These are phyloP conservation scores for Lacerta bilineata DNA, from an alignment of 2,797 vertebrate species.

Conservation along the genomic window DNA sequence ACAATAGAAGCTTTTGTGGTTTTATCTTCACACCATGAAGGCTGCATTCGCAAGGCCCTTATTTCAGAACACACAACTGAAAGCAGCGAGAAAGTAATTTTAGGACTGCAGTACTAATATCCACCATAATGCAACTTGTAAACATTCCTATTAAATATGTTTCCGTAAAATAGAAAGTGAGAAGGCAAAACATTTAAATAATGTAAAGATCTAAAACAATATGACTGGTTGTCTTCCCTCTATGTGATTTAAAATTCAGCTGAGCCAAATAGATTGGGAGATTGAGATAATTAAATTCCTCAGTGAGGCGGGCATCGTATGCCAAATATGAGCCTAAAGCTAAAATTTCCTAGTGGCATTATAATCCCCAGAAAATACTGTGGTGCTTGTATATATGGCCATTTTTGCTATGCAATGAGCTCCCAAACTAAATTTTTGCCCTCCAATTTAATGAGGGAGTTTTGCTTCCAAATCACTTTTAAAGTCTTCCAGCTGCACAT, in stretches of 20 bases:
- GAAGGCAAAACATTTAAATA: slow-evolving; percentile 13
- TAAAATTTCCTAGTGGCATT: slow-evolving; percentile 57
- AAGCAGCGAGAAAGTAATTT: not conserved
- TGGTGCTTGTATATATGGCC: slow-evolving; percentile 52
- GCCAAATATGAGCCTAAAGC: slow-evolving; percentile 65
- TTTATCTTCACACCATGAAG: not conserved
- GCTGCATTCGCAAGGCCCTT: not conserved
- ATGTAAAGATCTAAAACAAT: slow-evolving; percentile 29
- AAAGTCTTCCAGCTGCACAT: slow-evolving; percentile 73
- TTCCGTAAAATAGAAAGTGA: slow-evolving; percentile 2
- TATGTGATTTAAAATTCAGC: slow-evolving; percentile 50
- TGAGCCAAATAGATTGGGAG: slow-evolving; percentile 25
- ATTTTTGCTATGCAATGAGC: slow-evolving; percentile 58
- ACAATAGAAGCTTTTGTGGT: not conserved
- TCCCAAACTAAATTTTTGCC: slow-evolving; percentile 74
- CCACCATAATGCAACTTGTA: slow-evolving; percentile 5
- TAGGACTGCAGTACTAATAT: not conserved
- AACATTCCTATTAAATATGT: slow-evolving; percentile 8
- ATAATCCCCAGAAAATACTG: slow-evolving; percentile 65
- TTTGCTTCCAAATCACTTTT: slow-evolving; percentile 79
- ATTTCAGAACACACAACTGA: not conserved
- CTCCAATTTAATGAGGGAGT: slow-evolving; percentile 75
- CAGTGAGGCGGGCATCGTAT: slow-evolving; percentile 59
- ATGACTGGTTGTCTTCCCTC: slow-evolving; percentile 12
- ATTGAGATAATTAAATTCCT: slow-evolving; percentile 51